phyloP scores from a whole-genome alignment of 2,113 vertebrate species.

The Mesitornis unicolor region DNA sequence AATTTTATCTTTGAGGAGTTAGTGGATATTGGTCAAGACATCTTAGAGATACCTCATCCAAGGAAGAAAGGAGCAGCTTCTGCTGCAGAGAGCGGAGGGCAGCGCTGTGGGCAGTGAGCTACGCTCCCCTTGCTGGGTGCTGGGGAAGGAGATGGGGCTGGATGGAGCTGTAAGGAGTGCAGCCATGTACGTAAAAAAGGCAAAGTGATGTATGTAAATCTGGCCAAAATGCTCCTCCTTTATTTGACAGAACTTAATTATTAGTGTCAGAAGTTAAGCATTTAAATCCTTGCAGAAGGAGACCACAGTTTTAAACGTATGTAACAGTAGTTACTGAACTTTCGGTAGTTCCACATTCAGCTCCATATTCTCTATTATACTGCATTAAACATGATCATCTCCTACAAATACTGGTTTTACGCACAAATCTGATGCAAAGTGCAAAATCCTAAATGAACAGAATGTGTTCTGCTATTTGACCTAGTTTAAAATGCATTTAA shows the following conservation, averaged over 20 bases:
- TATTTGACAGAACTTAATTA: not conserved
- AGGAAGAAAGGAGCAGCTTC: not conserved
- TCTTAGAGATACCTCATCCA: not conserved
- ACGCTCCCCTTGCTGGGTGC: not conserved
- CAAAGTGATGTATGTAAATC: not conserved
- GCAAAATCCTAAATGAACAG: not conserved
- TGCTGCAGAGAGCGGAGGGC: not conserved
- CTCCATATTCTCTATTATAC: rapidly evolving
- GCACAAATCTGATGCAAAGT: not conserved
- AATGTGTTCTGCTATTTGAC: not conserved
- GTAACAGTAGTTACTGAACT: not conserved
- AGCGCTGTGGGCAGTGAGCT: not conserved
- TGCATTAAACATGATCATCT: not conserved
- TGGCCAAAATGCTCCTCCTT: not conserved
- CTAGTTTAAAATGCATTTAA: not conserved
- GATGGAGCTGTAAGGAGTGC: not conserved
- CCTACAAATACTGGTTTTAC: not conserved
- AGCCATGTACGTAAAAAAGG: not conserved
- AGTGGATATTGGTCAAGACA: not conserved
- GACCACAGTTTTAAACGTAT: not conserved
- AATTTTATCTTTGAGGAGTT: not conserved
- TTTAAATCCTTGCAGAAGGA: not conserved
- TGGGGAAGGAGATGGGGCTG: not conserved
- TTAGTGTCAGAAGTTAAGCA: not conserved
- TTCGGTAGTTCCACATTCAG: not conserved